Percentiles rank a stretch among this genome's conserved stretches.
Evolutionary conservation across 2,113 vertebrate species (phyloP).

Genomic region (Odontophorus gujanensis): DNA sequence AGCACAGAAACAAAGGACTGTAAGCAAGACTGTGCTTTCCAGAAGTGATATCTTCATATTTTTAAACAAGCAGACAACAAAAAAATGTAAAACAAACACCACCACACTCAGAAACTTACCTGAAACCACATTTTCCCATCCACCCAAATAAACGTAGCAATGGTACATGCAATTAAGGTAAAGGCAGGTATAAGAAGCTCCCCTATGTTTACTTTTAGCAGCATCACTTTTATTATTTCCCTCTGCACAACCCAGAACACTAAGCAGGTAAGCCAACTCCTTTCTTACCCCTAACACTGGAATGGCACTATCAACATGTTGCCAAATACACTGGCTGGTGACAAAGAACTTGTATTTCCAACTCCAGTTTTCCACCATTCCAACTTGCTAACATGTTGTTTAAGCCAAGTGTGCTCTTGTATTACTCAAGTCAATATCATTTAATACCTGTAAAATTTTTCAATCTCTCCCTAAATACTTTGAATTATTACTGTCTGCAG

Average conservation of each 20-base stretch:
- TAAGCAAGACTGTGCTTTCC: neutral
- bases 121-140: neutral
- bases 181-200: neutral
- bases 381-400: neutral
- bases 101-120: neutral
- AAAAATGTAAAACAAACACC: neutral
- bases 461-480: neutral
- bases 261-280: neutral
- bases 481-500: neutral
- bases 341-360: neutral
- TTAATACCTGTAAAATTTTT: neutral
- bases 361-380: neutral
- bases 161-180: rapidly evolving
- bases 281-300: neutral
- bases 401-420: neutral
- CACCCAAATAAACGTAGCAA: neutral
- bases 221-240: neutral
- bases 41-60: neutral
- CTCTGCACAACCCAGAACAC: neutral
- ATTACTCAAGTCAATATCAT: neutral
- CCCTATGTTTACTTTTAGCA: neutral
- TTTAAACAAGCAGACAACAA: neutral
- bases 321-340: neutral
- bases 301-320: neutral
- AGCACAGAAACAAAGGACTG: rapidly evolving